phyloP scores from a whole-genome alignment of 2,113 vertebrate genomes.

The Dicrurus megarhynchus region DNA sequence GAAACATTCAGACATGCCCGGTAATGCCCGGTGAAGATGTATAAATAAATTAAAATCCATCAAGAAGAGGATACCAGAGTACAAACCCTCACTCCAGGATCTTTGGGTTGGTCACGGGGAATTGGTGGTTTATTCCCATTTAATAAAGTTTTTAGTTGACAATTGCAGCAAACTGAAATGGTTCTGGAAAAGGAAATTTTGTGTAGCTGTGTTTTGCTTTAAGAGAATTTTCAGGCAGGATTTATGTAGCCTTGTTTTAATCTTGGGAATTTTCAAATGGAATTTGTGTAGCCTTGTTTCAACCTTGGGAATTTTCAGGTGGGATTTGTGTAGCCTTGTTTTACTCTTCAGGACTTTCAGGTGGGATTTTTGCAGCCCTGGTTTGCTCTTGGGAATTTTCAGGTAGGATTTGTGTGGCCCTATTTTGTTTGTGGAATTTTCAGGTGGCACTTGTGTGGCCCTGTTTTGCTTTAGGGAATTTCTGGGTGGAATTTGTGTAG shows the following conservation, averaged over 20 bases:
- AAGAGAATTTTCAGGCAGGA: background rate
- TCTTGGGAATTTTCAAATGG: accelerated
- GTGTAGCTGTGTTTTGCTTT: background rate
- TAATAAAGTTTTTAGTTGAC: background rate
- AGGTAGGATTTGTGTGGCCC: accelerated
- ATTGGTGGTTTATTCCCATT: background rate
- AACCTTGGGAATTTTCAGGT: accelerated
- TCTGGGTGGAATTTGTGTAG: background rate
- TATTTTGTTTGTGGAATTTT: background rate
- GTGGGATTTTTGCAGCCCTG: background rate
- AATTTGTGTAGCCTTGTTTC: background rate
- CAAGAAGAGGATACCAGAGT: background rate
- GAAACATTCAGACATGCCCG: background rate
- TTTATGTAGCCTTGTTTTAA: accelerated
- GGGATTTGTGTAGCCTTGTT: background rate
- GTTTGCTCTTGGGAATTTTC: accelerated
- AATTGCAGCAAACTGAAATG: background rate
- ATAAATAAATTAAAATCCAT: background rate
- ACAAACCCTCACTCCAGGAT: accelerated
- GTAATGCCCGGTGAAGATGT: background rate
- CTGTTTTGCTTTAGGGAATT: accelerated
- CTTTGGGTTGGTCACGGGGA: background rate
- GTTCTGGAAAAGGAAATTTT: background rate
- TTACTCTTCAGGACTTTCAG: background rate
- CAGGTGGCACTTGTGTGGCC: background rate